Conservation (phyloP, 2,888 invertebrate species). For the Leptogaster cylindrica region DNA sequence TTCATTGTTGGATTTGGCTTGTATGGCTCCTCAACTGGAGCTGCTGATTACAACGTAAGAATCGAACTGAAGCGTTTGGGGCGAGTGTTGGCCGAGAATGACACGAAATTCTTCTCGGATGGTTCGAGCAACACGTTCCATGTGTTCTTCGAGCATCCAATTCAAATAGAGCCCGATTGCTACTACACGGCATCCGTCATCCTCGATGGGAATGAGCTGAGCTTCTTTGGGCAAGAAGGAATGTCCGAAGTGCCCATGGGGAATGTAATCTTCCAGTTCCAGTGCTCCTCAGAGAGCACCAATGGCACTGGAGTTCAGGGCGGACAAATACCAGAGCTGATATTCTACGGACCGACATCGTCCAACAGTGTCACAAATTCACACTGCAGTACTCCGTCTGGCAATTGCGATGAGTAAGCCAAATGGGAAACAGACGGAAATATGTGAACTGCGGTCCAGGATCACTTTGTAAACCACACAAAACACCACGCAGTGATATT, state of each 20-base stretch:
- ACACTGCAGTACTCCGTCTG: slow-evolving; percentile 57
- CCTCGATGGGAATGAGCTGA: slow-evolving; percentile 90
- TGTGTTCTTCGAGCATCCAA: slow-evolving; percentile 78
- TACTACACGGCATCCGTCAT: slow-evolving; percentile 96
- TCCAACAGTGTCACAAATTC: slow-evolving; percentile 59
- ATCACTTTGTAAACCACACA: neutral
- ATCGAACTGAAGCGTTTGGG: slow-evolving; percentile 92
- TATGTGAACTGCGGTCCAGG: too few relatives aligned
- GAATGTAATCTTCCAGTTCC: slow-evolving; percentile 94
- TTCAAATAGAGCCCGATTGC: slow-evolving; percentile 90
- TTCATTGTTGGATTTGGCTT: slow-evolving; percentile 95
- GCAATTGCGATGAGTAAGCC: slow-evolving; percentile 49
- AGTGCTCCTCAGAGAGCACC: slow-evolving; percentile 95
- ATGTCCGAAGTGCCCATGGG: slow-evolving; percentile 93
- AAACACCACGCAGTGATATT: slow-evolving; percentile 25
- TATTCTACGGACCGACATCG: slow-evolving; percentile 87
- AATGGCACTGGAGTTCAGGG: slow-evolving; percentile 98
- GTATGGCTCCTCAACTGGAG: slow-evolving; percentile 95
- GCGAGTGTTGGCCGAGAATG: slow-evolving; percentile 86
- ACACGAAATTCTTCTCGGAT: slow-evolving; percentile 94
- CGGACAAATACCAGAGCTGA: slow-evolving; percentile 95
- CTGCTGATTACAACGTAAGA: slow-evolving; percentile 92
- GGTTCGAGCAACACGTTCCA: slow-evolving; percentile 96
- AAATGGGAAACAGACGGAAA: neutral
- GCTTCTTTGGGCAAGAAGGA: slow-evolving; percentile 97